Evolutionary conservation across 2,888 invertebrate genomes (phyloP).

Genomic region (Scotopteryx bipunctaria): DNA sequence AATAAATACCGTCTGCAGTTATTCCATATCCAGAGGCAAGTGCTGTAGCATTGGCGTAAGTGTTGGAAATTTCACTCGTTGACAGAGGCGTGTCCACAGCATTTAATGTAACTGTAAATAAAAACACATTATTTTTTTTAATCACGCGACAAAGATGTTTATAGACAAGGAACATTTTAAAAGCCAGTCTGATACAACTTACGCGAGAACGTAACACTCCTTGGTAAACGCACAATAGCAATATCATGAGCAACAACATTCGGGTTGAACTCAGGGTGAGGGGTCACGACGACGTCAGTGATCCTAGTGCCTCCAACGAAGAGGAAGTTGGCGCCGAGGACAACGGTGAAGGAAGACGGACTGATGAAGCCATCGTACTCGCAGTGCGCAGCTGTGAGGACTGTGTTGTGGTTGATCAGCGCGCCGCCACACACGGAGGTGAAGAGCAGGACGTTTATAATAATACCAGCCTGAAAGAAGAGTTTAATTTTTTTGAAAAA

Average conservation of each 20-base stretch:
- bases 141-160: no score
- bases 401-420: conserved; percentile 44
- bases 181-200: no score
- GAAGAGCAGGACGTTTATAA: conserved; percentile 41
- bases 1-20: conserved; percentile 42
- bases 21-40: conserved; percentile 55
- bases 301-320: conserved; percentile 54
- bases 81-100: conserved; percentile 50
- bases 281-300: conserved; percentile 35
- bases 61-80: conserved; percentile 43
- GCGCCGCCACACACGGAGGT: conserved; percentile 52
- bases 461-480: conserved; percentile 49
- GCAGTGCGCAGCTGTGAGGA: conserved; percentile 55
- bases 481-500: neutral
- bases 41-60: conserved; percentile 42
- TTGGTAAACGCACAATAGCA: conserved; percentile 44
- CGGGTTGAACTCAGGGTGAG: conserved; percentile 49
- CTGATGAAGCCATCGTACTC: conserved; percentile 46
- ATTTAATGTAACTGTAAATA: conserved; percentile 45
- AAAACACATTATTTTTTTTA: conserved; percentile 8
- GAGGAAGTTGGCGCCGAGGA: conserved; percentile 51
- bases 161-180: no score
- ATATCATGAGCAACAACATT: conserved; percentile 49
- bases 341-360: conserved; percentile 43
- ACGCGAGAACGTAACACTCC: conserved; percentile 43